Percentiles rank a stretch among this genome's conserved stretches.
Evolutionary conservation across 2,113 vertebrate species (phyloP).

Genomic region (Calyptommatus sinebrachiatus): DNA sequence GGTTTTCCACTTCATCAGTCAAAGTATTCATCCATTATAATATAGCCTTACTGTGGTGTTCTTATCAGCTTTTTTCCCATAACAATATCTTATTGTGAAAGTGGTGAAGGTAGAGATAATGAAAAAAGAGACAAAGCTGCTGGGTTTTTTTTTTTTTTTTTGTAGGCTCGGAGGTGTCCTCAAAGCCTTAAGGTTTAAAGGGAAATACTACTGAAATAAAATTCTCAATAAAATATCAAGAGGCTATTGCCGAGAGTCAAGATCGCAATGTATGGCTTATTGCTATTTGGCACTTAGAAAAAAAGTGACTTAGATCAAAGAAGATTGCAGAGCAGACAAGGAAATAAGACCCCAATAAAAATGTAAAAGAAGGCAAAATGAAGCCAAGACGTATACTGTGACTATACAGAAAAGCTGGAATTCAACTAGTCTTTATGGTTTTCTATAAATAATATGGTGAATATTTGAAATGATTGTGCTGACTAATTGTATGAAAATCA

Average conservation of each 20-base stretch:
- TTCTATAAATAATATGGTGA: not conserved
- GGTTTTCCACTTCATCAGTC: not conserved
- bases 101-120: no score
- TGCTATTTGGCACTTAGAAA: not conserved
- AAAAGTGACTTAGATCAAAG: not conserved
- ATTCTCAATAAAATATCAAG: not conserved
- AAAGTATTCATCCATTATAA: not conserved
- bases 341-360: not conserved
- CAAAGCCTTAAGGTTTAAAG: not conserved
- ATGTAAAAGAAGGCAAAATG: not conserved
- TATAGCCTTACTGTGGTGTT: not conserved
- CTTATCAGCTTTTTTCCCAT: not conserved
- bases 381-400: no score
- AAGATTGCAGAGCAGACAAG: no score
- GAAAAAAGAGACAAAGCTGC: not conserved
- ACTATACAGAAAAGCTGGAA: not conserved
- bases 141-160: no score
- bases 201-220: not conserved
- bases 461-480: not conserved
- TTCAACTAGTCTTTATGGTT: not conserved
- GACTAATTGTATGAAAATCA: not conserved
- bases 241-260: no score
- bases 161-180: no score
- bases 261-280: not conserved
- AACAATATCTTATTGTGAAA: no score